Percentiles rank a stretch among this genome's conserved stretches.
phyloP scores from a whole-genome alignment of 2,888 invertebrate genomes.

The Biston betularia region DNA sequence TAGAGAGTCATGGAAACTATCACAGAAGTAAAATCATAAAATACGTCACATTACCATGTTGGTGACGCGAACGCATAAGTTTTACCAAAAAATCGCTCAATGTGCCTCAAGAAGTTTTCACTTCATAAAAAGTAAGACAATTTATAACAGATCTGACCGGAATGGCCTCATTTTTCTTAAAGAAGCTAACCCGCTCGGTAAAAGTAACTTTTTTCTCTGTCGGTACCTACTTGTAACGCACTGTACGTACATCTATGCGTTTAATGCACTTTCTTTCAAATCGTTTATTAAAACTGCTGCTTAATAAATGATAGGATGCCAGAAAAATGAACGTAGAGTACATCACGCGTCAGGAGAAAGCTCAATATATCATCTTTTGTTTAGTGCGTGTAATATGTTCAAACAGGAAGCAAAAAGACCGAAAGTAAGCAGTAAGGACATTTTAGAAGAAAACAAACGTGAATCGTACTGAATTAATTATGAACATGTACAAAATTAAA shows the following conservation, averaged over 20 bases:
- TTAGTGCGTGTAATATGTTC: conserved; percentile 58
- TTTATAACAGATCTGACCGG: too few relatives aligned
- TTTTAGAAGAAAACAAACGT: background rate
- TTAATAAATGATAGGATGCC: conserved; percentile 68
- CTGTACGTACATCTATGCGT: conserved; percentile 49
- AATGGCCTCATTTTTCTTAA: too few relatives aligned
- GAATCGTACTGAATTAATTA: background rate
- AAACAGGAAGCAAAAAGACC: conserved; percentile 15
- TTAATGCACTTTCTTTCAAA: conserved; percentile 71
- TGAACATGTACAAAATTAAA: background rate
- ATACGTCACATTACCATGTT: too few relatives aligned
- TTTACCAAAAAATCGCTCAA: too few relatives aligned
- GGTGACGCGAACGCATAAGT: too few relatives aligned
- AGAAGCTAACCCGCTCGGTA: background rate
- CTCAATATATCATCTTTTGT: conserved; percentile 77
- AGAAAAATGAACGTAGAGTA: conserved; percentile 60
- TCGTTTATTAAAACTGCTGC: conserved; percentile 55
- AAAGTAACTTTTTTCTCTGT: conserved; percentile 12
- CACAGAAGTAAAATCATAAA: too few relatives aligned
- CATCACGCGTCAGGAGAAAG: conserved; percentile 70
- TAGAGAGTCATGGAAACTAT: too few relatives aligned
- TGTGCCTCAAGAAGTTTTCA: too few relatives aligned
- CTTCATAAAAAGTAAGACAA: too few relatives aligned
- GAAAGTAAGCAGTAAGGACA: conserved; percentile 22
- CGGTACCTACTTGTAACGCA: conserved; percentile 46